A percentile compares a stretch with the other conserved stretches of the same genome.
Evolutionary conservation across 2,888 invertebrate genomes (phyloP).

Genomic region (Unio pictorum): DNA sequence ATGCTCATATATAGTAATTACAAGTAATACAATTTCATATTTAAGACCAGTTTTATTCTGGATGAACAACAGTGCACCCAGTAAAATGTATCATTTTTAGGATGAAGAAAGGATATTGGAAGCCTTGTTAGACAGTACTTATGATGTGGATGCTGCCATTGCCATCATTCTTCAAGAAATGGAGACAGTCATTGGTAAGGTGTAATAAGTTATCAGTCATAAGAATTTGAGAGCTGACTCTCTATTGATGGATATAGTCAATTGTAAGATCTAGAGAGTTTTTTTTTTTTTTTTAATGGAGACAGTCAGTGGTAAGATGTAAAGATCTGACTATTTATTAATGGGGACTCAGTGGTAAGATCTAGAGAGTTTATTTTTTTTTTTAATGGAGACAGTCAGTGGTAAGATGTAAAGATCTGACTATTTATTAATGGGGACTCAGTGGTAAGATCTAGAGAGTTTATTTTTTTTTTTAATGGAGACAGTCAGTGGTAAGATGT

Average conservation of each 20-base stretch:
- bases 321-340: too few species aligned
- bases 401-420: slow-evolving; percentile 12
- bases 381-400: slow-evolving; percentile 46
- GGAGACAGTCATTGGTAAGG: slow-evolving; percentile 38
- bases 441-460: slow-evolving; percentile 11
- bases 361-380: slow-evolving; percentile 25
- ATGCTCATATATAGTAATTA: too few species aligned
- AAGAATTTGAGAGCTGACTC: neutral
- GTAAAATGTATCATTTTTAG: slow-evolving; percentile 33
- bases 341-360: too few species aligned
- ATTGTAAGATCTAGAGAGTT: too few species aligned
- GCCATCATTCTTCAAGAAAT: slow-evolving; percentile 53
- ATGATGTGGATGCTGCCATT: slow-evolving; percentile 60
- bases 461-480: neutral
- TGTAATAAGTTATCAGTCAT: too few species aligned
- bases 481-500: too few species aligned
- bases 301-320: too few species aligned
- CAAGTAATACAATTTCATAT: too few species aligned
- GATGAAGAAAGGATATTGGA: slow-evolving; percentile 47
- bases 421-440: neutral
- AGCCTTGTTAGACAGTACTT: slow-evolving; percentile 50
- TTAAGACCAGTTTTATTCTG: too few species aligned
- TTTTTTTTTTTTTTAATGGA: too few species aligned
- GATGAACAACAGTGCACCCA: neutral
- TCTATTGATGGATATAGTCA: too few species aligned